A percentile compares a stretch with the other conserved stretches of the same genome.
Evolutionary conservation across 1,140 invertebrate genomes (phyloP).

Genomic region (Atta colombica): DNA sequence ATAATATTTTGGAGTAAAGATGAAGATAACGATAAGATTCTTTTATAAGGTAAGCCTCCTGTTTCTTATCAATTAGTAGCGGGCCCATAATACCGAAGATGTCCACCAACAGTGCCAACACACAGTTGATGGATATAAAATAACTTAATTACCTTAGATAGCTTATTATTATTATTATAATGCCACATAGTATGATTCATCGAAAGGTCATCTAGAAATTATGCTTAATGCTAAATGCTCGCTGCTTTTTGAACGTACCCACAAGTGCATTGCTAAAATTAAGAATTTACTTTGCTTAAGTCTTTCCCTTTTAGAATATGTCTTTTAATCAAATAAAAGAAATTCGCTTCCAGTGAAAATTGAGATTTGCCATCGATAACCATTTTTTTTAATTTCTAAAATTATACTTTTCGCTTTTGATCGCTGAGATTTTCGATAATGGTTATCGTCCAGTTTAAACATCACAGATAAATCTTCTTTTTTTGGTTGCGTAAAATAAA

Average conservation of each 20-base stretch:
- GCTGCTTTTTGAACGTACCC: neutral
- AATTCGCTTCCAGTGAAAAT: neutral
- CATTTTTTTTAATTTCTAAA: neutral
- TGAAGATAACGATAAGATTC: neutral
- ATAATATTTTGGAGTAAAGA: slow-evolving; percentile 29
- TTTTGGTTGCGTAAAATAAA: neutral
- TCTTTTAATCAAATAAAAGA: neutral
- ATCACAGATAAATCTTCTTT: neutral
- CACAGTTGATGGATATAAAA: neutral
- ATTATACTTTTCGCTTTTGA: neutral
- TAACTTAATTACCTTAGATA: slow-evolving; percentile 52
- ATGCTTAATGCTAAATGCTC: slow-evolving; percentile 28
- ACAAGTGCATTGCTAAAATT: slow-evolving; percentile 10
- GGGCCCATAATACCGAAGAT: too few species aligned
- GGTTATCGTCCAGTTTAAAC: neutral
- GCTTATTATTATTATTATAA: slow-evolving; percentile 53
- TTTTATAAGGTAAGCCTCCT: neutral
- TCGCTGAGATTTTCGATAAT: slow-evolving; percentile 1
- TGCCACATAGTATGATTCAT: slow-evolving; percentile 58
- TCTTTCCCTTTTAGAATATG: neutral
- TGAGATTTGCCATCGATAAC: neutral
- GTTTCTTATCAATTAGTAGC: slow-evolving; percentile 22
- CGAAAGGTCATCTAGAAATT: neutral
- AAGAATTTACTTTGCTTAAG: neutral
- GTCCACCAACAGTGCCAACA: neutral